Conservation (phyloP, 2,797 vertebrate genomes). For the Channallabes apus region DNA sequence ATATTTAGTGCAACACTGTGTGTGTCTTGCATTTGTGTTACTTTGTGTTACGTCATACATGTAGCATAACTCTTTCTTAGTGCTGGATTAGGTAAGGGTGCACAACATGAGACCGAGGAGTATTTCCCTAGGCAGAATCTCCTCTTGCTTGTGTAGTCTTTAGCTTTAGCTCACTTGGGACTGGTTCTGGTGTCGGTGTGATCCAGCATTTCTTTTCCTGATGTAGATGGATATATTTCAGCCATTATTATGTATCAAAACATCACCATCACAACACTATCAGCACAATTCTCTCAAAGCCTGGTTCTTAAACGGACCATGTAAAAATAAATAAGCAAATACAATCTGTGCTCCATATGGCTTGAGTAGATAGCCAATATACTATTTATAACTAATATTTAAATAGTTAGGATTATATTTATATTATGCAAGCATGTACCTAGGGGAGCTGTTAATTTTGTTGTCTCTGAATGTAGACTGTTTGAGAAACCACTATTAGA, state of each 20-base stretch:
- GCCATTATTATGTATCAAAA: not conserved
- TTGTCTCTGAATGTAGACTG: not conserved
- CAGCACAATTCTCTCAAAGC: not conserved
- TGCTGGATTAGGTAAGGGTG: not conserved
- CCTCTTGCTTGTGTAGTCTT: not conserved
- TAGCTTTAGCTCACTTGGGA: not conserved
- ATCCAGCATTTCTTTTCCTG: not conserved
- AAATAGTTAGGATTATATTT: not conserved
- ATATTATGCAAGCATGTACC: not conserved
- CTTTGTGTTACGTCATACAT: not conserved
- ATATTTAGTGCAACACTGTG: not conserved
- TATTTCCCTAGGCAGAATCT: not conserved
- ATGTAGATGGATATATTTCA: not conserved
- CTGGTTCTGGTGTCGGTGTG: not conserved
- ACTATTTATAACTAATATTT: not conserved
- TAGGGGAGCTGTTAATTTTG: not conserved
- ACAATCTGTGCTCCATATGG: not conserved
- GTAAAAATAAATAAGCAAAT: not conserved
- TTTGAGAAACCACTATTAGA: not conserved
- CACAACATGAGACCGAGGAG: not conserved
- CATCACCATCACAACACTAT: not conserved
- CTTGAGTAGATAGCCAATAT: not conserved
- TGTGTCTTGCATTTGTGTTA: not conserved
- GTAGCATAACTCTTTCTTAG: not conserved
- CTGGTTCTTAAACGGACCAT: not conserved